Base-by-base conservation (phyloP, 1,140 invertebrate genomes). In the Copidosoma floridanum region DNA sequence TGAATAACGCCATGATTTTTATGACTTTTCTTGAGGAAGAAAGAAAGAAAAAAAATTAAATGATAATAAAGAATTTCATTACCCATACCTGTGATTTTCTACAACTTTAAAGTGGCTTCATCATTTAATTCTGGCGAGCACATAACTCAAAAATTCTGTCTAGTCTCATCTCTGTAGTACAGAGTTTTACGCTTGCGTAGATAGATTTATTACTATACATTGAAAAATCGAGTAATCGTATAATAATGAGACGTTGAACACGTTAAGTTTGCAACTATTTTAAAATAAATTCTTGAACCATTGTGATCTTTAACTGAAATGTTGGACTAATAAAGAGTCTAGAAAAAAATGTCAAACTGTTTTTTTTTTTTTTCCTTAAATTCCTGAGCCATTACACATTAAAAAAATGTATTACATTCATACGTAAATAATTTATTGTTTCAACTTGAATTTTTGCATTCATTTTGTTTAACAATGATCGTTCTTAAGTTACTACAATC, bases 401-500 rank as follows among this genome's bases (percentile, higher is more conserved):
- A n/a, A n/a, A n/a, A n/a, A n/a, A n/a, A n/a, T n/a, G n/a, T n/a
- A n/a, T n/a, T n/a, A n/a, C n/a, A n/a, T n/a, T n/a, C n/a, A n/a
- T n/a, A n/a, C n/a, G n/a, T n/a, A n/a, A n/a, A n/a, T n/a, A n/a
- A n/a, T n/a, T n/a, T n/a, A n/a, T n/a, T n/a, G n/a, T n/a, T n/a
- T n/a, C n/a, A n/a, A n/a, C n/a, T n/a, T n/a, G n/a, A n/a, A n/a
- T n/a, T n/a, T n/a, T n/a, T n/a, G n/a, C n/a, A n/a, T n/a, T n/a
- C n/a, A n/a, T n/a, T n/a, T n/a, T n/a, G n/a, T n/a, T n/a, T n/a
- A n/a, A n/a, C n/a, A n/a, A n/a, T n/a, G n/a, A n/a, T n/a, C n/a
- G n/a, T n/a, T n/a, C n/a, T n/a, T 93, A 93, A 79, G 89, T 93
- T 43, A 85, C 86, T 60, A 84, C 85, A 65, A 82, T 90, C 54